These are phyloP conservation scores for Spicauda simplicius DNA, from an alignment of 2,888 invertebrate genomes.

Conservation along the genomic window DNA sequence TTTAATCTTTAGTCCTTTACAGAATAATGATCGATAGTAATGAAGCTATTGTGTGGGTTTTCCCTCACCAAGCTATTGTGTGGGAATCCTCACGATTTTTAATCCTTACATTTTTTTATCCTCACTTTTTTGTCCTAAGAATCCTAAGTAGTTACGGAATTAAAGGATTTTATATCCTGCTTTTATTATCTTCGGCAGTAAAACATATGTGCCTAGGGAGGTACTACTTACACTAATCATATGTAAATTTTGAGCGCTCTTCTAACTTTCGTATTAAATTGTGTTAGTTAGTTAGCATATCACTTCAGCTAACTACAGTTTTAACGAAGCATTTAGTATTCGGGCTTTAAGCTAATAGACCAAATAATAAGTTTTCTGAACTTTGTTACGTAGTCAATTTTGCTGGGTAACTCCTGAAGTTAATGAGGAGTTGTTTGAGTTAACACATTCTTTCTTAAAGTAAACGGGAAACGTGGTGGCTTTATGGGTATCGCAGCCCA, in stretches of 20 bases:
- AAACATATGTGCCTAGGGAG: not conserved
- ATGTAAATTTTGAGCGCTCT: slow-evolving; percentile 1
- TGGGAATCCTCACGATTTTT: too few species aligned
- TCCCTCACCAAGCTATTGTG: too few species aligned
- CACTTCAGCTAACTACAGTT: slow-evolving; percentile 2
- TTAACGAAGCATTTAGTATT: slow-evolving; percentile 2
- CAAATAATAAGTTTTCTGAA: slow-evolving; percentile 1
- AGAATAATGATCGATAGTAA: too few species aligned
- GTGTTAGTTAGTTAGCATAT: slow-evolving; percentile 1
- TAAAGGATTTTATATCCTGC: too few species aligned
- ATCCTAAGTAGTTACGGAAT: too few species aligned
- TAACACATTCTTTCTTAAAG: too few species aligned
- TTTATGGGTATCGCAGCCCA: too few species aligned
- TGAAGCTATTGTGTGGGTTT: too few species aligned
- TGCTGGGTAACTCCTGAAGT: not conserved
- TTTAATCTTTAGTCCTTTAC: too few species aligned
- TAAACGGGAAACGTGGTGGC: too few species aligned
- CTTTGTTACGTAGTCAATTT: not conserved
- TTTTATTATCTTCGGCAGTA: not conserved
- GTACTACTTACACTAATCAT: not conserved
- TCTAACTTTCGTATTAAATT: not conserved
- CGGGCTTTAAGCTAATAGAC: slow-evolving; percentile 3
- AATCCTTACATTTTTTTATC: too few species aligned
- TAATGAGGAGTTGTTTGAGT: not conserved
- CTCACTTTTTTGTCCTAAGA: too few species aligned